Evolutionary conservation across 2,113 vertebrate genomes (phyloP).

Genomic region (Anolis sagrei): DNA sequence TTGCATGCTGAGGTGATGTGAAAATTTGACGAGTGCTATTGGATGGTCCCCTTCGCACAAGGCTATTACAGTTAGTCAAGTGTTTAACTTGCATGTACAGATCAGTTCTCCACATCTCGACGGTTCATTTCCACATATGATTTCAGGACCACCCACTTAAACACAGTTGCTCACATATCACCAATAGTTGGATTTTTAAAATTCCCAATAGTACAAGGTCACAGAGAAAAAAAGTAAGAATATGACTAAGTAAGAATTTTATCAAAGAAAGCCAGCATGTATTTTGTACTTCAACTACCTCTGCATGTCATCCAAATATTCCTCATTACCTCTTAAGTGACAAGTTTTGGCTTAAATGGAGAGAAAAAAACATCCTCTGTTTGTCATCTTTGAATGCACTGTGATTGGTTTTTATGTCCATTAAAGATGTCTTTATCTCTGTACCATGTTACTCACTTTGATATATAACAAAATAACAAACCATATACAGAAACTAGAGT

Average conservation of each 20-base stretch:
- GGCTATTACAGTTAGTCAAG: background rate
- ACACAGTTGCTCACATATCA: background rate
- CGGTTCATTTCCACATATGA: background rate
- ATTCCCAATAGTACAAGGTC: background rate
- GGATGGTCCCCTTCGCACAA: background rate
- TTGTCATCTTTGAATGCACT: slow-evolving; percentile 30
- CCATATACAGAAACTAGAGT: too few relatives aligned
- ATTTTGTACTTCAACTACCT: slow-evolving; percentile 36
- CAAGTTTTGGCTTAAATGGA: slow-evolving; percentile 15
- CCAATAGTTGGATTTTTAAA: background rate
- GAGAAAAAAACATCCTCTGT: slow-evolving; percentile 26
- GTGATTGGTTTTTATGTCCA: slow-evolving; percentile 26
- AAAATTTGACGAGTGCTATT: background rate
- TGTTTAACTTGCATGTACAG: background rate
- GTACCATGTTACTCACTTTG: too few relatives aligned
- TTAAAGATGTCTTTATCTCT: background rate
- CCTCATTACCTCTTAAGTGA: slow-evolving; percentile 45
- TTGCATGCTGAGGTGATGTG: background rate
- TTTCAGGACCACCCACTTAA: background rate
- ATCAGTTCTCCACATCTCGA: background rate
- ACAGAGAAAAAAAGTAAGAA: slow-evolving; percentile 38
- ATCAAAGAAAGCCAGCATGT: slow-evolving; percentile 48
- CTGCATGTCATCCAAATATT: slow-evolving; percentile 16
- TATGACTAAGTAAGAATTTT: slow-evolving; percentile 25
- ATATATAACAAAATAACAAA: too few relatives aligned